Evolutionary conservation across 2,113 vertebrate species (phyloP).

Genomic region (Baryphthengus martii): DNA sequence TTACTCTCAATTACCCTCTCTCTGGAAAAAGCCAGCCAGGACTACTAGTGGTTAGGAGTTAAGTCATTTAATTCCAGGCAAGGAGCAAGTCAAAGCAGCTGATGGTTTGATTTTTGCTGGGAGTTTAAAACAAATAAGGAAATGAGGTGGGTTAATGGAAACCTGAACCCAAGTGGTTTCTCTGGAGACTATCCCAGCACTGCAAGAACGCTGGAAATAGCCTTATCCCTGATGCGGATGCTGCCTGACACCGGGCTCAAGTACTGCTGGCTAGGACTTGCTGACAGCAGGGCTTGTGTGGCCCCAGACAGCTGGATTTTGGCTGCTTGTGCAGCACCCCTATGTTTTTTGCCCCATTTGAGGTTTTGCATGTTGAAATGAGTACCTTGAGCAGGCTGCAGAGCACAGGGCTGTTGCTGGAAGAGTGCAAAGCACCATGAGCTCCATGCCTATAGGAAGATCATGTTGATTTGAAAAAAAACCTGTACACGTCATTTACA

Average conservation of each 20-base stretch:
- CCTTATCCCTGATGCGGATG: background rate
- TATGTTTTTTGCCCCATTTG: background rate
- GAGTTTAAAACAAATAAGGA: constrained; percentile 17
- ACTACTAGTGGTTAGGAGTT: background rate
- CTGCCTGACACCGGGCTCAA: background rate
- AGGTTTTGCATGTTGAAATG: background rate
- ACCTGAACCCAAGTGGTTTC: background rate
- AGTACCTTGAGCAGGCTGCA: background rate
- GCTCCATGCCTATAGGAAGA: background rate
- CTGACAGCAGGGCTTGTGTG: background rate
- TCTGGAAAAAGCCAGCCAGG: background rate
- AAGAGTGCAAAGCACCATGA: background rate
- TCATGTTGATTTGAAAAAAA: rapidly evolving
- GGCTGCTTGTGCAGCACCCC: background rate
- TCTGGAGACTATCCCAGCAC: constrained; percentile 2
- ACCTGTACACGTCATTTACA: rapidly evolving
- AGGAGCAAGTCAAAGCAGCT: background rate
- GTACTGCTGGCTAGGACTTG: background rate
- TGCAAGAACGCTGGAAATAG: background rate
- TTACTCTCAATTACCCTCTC: background rate
- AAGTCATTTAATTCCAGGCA: background rate
- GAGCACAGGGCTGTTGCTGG: background rate
- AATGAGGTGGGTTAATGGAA: constrained; percentile 1
- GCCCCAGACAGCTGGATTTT: background rate
- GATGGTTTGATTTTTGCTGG: background rate